Conservation (phyloP, 2,888 invertebrate species). For the Eurytoma adleriae region DNA sequence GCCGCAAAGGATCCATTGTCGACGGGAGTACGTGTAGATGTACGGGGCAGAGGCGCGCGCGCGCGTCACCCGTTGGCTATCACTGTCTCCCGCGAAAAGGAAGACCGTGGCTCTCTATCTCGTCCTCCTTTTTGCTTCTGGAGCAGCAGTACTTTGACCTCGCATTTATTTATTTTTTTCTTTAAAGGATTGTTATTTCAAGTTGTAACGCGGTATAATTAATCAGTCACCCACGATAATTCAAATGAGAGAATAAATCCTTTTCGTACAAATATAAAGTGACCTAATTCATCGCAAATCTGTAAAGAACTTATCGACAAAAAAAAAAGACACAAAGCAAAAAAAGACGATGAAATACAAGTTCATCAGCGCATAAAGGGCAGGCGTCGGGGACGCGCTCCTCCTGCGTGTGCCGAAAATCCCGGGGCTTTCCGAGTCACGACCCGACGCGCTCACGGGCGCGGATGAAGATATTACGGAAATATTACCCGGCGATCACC, state of each 20-base stretch:
- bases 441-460: background rate
- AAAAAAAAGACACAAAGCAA: background rate
- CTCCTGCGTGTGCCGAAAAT: constrained; percentile 26
- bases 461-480: constrained; percentile 73
- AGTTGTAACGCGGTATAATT: no score
- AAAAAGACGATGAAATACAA: background rate
- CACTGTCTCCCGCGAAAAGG: constrained; percentile 64
- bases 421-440: constrained; percentile 16
- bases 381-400: background rate
- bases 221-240: no score
- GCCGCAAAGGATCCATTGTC: constrained; percentile 74
- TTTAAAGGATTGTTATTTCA: background rate
- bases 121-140: constrained; percentile 16
- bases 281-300: no score
- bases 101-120: constrained; percentile 7
- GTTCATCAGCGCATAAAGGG: background rate
- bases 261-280: no score
- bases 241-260: no score
- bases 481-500: constrained; percentile 74
- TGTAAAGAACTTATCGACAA: no score
- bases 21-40: constrained; percentile 68
- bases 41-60: constrained; percentile 55
- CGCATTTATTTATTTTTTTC: background rate
- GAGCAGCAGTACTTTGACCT: background rate
- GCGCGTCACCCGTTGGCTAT: constrained; percentile 68